Conservation (phyloP, 2,797 vertebrate genomes). For the Pseudocheirus occidentalis region DNA sequence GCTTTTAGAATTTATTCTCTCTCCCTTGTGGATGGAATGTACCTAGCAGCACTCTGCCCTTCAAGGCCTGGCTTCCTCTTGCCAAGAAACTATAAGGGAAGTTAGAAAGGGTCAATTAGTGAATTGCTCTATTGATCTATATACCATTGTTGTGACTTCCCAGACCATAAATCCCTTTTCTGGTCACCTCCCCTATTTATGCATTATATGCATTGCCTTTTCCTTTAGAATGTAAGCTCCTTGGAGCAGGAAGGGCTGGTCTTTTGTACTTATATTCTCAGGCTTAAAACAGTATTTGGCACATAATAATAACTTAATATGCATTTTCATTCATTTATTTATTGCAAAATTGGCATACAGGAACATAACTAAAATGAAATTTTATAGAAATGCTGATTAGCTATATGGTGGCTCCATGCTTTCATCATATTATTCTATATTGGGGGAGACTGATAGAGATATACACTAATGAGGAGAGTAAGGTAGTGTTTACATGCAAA, state of each 20-base stretch:
- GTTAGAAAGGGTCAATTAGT: no score
- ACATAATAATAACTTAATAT: neutral
- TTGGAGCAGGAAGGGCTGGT: neutral
- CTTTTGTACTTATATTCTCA: neutral
- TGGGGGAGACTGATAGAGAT: neutral
- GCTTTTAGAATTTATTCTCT: no score
- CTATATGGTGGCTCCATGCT: neutral
- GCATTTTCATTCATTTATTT: neutral
- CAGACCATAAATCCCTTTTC: neutral
- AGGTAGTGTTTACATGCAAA: slow-evolving; percentile 77
- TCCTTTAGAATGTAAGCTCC: neutral
- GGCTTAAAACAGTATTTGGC: neutral
- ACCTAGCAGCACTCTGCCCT: no score
- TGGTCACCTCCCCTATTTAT: no score
- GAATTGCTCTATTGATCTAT: no score
- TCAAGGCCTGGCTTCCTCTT: no score
- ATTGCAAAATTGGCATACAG: neutral
- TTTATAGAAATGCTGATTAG: neutral
- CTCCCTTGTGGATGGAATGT: no score
- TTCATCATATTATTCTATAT: neutral
- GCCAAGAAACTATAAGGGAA: no score
- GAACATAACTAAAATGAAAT: neutral
- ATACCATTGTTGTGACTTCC: no score
- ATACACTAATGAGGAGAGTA: slow-evolving; percentile 42
- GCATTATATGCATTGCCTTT: no score